These are phyloP conservation scores for Diarsia brunnea DNA, from an alignment of 2,888 invertebrate genomes.

Conservation along the genomic window DNA sequence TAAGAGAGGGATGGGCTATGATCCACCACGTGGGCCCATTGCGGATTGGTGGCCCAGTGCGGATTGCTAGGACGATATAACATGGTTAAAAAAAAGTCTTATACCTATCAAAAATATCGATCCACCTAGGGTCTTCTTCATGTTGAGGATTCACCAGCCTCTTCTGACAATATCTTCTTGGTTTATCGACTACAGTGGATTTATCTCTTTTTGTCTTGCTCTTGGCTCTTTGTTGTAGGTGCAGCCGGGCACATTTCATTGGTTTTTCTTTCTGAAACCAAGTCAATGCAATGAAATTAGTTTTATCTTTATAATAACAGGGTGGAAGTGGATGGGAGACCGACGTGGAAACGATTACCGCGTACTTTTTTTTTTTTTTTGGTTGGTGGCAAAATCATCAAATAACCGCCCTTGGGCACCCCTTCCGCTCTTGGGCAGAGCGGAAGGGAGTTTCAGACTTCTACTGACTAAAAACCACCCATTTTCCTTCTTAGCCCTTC, in stretches of 20 bases:
- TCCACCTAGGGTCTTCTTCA: slow-evolving; percentile 84
- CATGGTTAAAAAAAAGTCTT: not conserved
- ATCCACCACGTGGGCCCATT: no score
- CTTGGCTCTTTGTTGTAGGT: slow-evolving; percentile 82
- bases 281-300: not conserved
- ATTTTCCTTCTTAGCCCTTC: no score
- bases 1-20: no score
- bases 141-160: slow-evolving; percentile 84
- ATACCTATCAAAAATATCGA: slow-evolving; percentile 77
- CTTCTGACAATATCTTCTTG: slow-evolving; percentile 85
- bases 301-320: not conserved
- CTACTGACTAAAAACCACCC: no score
- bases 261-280: slow-evolving; percentile 11
- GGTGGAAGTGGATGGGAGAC: no score
- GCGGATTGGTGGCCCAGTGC: no score
- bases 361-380: no score
- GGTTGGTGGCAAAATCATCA: no score
- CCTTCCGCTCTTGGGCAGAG: no score
- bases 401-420: no score
- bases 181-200: slow-evolving; percentile 69
- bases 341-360: no score
- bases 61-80: not conserved
- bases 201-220: slow-evolving; percentile 62
- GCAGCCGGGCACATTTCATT: slow-evolving; percentile 86
- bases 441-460: no score